Conservation (phyloP, 2,113 vertebrate species). For the Acanthisitta chloris region DNA sequence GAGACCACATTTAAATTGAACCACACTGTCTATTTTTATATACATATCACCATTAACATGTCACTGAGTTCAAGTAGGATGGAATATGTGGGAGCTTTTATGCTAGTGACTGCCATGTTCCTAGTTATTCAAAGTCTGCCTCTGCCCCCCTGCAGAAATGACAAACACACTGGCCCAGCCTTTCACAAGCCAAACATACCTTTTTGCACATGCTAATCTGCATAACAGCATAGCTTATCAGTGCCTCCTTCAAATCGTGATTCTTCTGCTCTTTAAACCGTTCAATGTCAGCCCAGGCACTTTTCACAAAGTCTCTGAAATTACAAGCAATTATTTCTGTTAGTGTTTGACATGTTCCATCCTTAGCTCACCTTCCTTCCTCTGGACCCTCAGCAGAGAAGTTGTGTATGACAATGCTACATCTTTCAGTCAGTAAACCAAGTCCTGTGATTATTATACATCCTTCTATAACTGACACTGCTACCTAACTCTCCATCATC, state of each 20-base stretch:
- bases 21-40: background rate
- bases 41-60: background rate
- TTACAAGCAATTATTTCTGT: background rate
- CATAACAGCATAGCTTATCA: slow-evolving; percentile 96
- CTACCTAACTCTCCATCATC: background rate
- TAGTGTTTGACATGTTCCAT: background rate
- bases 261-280: slow-evolving; percentile 96
- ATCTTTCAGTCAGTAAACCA: background rate
- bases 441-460: background rate
- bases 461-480: background rate
- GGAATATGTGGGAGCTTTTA: background rate
- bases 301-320: slow-evolving; percentile 90
- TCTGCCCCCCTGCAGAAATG: background rate
- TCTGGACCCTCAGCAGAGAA: background rate
- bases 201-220: slow-evolving; percentile 99
- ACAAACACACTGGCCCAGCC: background rate
- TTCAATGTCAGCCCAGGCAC: slow-evolving; percentile 92
- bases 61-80: background rate
- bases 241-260: slow-evolving; percentile 89
- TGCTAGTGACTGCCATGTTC: background rate
- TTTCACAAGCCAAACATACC: slow-evolving; percentile 67
- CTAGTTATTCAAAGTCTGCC: background rate
- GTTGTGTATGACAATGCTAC: background rate
- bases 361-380: background rate
- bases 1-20: background rate